phyloP scores from a whole-genome alignment of 2,113 vertebrate species.

The Meles meles region DNA sequence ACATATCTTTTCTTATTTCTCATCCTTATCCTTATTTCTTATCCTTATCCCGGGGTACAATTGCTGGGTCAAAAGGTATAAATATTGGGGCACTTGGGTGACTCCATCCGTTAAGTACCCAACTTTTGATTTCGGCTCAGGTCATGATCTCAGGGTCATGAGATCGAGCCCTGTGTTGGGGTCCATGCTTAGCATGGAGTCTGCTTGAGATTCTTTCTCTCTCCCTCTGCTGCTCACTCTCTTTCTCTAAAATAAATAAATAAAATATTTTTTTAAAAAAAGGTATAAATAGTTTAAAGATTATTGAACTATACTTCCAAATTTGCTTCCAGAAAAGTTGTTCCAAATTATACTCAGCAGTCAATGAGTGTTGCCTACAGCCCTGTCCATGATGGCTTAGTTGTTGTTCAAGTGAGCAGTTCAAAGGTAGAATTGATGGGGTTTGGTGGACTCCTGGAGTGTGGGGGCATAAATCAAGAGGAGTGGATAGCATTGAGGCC shows the following conservation, averaged over 20 bases:
- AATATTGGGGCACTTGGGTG: neutral
- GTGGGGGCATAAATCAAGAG: neutral
- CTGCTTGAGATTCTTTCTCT: neutral
- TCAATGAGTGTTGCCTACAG: neutral
- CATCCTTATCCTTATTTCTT: neutral
- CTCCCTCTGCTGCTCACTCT: neutral
- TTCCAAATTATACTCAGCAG: neutral
- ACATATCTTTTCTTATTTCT: neutral
- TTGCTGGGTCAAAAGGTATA: neutral
- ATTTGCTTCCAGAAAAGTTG: neutral
- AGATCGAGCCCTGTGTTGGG: neutral
- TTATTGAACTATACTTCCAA: constrained; percentile 10
- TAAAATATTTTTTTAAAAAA: neutral
- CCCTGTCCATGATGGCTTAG: neutral
- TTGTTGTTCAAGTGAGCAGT: neutral
- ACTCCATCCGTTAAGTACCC: neutral
- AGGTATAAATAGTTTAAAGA: neutral
- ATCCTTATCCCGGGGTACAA: neutral
- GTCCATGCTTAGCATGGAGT: neutral
- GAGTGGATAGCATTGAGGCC: neutral
- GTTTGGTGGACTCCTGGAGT: neutral
- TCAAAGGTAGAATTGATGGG: neutral
- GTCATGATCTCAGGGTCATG: neutral
- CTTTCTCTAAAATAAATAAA: neutral
- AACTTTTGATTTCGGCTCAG: neutral